Percentiles rank a stretch among this genome's conserved stretches.
phyloP scores from a whole-genome alignment of 2,113 vertebrate genomes.

The Passer montanus region DNA sequence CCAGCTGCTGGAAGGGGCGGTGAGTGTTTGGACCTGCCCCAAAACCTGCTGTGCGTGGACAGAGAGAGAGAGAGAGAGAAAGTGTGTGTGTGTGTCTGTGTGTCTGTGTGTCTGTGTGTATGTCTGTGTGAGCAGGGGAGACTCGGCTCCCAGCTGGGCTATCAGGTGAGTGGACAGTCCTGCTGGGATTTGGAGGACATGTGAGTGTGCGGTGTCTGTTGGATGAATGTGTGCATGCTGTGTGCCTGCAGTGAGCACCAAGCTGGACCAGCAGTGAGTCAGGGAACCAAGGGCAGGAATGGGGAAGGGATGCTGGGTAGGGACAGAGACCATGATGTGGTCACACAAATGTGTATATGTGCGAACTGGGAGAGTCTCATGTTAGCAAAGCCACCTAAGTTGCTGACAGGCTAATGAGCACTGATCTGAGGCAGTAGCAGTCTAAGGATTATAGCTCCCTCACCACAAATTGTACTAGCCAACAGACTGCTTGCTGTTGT shows the following conservation, averaged over 20 bases:
- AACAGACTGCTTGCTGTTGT: neutral
- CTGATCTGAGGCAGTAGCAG: neutral
- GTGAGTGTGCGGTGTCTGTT: rapidly evolving
- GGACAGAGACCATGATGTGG: neutral
- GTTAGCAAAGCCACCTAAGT: neutral
- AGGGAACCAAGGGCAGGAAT: neutral
- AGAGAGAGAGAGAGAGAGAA: too few species aligned
- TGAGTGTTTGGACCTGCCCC: neutral
- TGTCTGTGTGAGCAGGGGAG: neutral
- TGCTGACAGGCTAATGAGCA: neutral
- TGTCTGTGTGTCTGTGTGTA: neutral
- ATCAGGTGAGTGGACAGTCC: too few species aligned
- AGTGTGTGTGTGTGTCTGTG: too few species aligned
- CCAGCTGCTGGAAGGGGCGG: neutral
- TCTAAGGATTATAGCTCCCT: neutral
- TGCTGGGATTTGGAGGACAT: neutral
- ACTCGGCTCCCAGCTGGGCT: neutral
- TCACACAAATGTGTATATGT: neutral
- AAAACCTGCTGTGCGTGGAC: neutral
- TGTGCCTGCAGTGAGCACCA: neutral
- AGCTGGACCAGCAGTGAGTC: neutral
- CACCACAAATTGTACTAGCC: neutral
- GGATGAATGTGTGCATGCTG: neutral
- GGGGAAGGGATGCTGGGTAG: rapidly evolving
- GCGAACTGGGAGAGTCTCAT: neutral